phyloP scores from a whole-genome alignment of 2,113 vertebrate genomes.

The Myotis davidii region DNA sequence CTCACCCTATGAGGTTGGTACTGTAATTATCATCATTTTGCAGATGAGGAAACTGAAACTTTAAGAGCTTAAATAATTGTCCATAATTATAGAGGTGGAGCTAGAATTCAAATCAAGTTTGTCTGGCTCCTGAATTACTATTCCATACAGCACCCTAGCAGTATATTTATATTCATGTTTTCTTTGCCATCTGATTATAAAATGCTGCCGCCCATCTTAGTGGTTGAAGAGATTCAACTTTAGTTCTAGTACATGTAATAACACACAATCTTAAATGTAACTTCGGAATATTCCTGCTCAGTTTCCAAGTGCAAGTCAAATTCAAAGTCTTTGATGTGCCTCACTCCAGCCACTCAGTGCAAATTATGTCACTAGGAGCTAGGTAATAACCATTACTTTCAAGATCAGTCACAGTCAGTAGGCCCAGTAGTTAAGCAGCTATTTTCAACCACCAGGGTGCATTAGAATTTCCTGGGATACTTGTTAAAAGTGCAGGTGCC shows the following conservation, averaged over 20 bases:
- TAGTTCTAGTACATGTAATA: background rate
- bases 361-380: conserved; percentile 2
- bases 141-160: background rate
- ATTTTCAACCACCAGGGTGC: background rate
- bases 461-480: background rate
- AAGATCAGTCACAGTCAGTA: background rate
- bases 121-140: background rate
- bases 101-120: background rate
- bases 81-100: background rate
- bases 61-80: background rate
- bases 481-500: background rate
- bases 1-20: background rate
- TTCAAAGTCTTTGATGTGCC: background rate
- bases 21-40: background rate
- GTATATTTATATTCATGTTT: background rate
- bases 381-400: background rate
- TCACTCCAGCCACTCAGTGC: background rate
- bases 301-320: conserved; percentile 3
- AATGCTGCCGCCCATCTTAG: background rate
- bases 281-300: background rate
- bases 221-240: background rate
- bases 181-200: background rate
- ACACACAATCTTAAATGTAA: background rate
- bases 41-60: conserved; percentile 7
- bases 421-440: background rate